Percentiles rank a stretch among this genome's conserved stretches.
phyloP scores from a whole-genome alignment of 1,140 invertebrate genomes.

The Papilio polyxenes region DNA sequence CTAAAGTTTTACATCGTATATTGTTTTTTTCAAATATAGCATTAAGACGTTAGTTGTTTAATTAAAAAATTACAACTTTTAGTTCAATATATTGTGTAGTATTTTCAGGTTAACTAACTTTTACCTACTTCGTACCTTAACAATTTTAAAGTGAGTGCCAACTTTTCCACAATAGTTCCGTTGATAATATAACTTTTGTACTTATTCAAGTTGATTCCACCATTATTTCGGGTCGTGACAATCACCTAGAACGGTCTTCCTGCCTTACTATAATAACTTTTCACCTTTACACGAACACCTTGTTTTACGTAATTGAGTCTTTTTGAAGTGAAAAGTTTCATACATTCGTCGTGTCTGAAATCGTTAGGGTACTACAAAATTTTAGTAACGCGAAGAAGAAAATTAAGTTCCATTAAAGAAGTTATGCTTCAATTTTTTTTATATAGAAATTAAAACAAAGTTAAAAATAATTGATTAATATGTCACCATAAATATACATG shows the following conservation, averaged over 20 bases:
- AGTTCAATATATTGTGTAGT: neutral
- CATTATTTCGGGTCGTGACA: conserved; percentile 25
- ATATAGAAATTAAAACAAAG: too few species aligned
- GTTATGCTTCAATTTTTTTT: too few species aligned
- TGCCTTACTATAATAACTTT: conserved; percentile 18
- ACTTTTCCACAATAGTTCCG: neutral
- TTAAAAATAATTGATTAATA: too few species aligned
- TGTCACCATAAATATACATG: too few species aligned
- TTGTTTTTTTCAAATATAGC: too few species aligned
- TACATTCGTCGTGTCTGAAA: neutral
- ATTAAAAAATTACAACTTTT: too few species aligned
- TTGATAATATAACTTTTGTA: conserved; percentile 1
- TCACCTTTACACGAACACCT: neutral
- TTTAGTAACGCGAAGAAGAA: too few species aligned
- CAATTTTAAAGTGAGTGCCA: neutral
- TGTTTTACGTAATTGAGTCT: neutral
- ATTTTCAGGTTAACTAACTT: neutral
- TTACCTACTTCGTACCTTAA: neutral
- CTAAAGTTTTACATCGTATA: too few species aligned
- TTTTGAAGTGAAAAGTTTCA: neutral
- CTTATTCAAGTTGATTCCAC: neutral
- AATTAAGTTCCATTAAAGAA: too few species aligned
- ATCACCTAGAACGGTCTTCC: conserved; percentile 7
- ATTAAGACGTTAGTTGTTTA: too few species aligned
- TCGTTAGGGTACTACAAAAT: neutral